Evolutionary conservation across 2,113 vertebrate genomes (phyloP).

Genomic region (Lepus europaeus): DNA sequence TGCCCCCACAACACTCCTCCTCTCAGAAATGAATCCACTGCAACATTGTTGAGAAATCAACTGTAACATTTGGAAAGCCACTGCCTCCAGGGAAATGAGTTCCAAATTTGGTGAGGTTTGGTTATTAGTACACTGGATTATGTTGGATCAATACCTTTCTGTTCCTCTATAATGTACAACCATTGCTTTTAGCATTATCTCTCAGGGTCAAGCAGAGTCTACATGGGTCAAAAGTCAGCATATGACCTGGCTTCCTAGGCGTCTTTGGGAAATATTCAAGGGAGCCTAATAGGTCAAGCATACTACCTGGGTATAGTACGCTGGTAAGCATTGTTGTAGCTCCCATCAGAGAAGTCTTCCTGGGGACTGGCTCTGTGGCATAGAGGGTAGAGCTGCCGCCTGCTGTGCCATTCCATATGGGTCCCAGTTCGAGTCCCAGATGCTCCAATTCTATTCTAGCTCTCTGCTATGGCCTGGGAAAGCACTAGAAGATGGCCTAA

Average conservation of each 20-base stretch:
- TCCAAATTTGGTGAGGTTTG: not conserved
- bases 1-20: too few relatives aligned
- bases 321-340: rapidly evolving
- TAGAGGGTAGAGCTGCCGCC: too few relatives aligned
- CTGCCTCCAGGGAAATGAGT: not conserved
- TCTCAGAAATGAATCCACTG: too few relatives aligned
- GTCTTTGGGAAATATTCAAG: not conserved
- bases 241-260: not conserved
- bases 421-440: too few relatives aligned
- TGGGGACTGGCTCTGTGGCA: too few relatives aligned
- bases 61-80: not conserved
- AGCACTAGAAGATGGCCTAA: too few relatives aligned
- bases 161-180: not conserved
- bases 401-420: too few relatives aligned
- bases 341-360: not conserved
- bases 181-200: not conserved
- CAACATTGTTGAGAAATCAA: not conserved
- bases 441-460: too few relatives aligned
- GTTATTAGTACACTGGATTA: not conserved
- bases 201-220: not conserved
- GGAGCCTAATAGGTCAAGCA: not conserved
- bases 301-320: not conserved
- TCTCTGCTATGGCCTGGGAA: too few relatives aligned
- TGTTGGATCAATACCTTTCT: not conserved
- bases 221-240: not conserved